Evolutionary conservation across 2,113 vertebrate species (phyloP).

Genomic region (Chroicocephalus ridibundus): DNA sequence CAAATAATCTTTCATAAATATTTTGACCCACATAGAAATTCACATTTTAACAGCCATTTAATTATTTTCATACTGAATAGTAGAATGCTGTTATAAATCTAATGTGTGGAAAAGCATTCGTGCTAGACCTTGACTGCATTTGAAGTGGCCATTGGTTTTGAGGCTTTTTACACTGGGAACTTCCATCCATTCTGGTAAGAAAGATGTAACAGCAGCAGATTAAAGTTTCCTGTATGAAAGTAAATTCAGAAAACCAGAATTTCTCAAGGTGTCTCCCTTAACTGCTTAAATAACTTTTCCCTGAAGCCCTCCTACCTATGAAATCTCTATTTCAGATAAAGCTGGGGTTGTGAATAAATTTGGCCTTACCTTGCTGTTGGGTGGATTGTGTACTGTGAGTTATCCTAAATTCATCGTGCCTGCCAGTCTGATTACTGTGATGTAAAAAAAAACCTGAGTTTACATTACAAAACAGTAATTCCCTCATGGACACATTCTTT

Average conservation of each 20-base stretch:
- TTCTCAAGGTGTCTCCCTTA: neutral
- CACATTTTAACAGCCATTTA: neutral
- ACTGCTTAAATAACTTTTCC: neutral
- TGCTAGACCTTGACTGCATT: neutral
- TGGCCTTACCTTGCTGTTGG: rapidly evolving
- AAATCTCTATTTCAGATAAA: neutral
- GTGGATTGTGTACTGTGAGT: neutral
- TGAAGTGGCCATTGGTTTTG: neutral
- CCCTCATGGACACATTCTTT: neutral
- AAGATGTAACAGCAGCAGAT: neutral
- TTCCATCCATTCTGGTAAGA: neutral
- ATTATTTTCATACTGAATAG: neutral
- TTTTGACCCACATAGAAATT: neutral
- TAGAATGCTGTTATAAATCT: neutral
- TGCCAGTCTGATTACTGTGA: neutral
- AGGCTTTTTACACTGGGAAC: neutral
- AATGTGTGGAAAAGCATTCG: neutral
- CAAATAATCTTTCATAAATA: neutral
- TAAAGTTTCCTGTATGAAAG: neutral
- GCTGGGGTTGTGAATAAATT: neutral
- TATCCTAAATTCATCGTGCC: neutral
- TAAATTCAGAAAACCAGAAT: neutral
- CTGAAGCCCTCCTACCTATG: neutral
- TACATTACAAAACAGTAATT: neutral
- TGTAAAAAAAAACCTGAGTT: neutral